phyloP scores from a whole-genome alignment of 2,888 invertebrate species.

The Papilio demoleus region DNA sequence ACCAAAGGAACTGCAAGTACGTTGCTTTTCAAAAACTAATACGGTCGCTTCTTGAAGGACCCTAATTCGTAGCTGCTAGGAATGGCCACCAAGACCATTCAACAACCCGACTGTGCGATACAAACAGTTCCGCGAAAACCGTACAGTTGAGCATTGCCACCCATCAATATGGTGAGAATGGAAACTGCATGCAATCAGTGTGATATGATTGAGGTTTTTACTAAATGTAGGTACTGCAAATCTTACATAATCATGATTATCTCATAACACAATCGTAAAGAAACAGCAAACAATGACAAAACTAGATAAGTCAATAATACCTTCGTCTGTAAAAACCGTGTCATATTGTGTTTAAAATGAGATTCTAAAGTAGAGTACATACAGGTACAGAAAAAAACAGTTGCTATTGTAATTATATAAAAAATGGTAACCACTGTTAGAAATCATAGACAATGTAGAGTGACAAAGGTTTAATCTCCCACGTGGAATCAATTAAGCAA shows the following conservation, averaged over 20 bases:
- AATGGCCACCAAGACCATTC: too few species aligned
- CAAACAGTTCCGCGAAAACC: too few species aligned
- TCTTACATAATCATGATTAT: neutral
- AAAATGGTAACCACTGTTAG: neutral
- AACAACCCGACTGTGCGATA: too few species aligned
- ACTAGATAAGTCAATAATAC: neutral
- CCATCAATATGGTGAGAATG: too few species aligned
- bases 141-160: too few species aligned
- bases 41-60: too few species aligned
- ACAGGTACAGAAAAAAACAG: neutral
- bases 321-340: too few species aligned
- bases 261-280: neutral
- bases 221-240: neutral
- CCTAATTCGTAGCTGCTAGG: too few species aligned
- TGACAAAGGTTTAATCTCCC: slow-evolving; percentile 3
- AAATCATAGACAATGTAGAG: neutral
- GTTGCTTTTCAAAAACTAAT: too few species aligned
- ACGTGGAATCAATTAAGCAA: neutral
- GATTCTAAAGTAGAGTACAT: neutral
- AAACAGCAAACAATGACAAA: neutral
- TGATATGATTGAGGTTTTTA: slow-evolving; percentile 6
- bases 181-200: slow-evolving; percentile 5
- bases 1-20: too few species aligned
- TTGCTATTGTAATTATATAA: neutral
- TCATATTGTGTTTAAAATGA: neutral